These are phyloP conservation scores for Cosmorhoe ocellata DNA, from an alignment of 2,888 invertebrate genomes.

Conservation along the genomic window DNA sequence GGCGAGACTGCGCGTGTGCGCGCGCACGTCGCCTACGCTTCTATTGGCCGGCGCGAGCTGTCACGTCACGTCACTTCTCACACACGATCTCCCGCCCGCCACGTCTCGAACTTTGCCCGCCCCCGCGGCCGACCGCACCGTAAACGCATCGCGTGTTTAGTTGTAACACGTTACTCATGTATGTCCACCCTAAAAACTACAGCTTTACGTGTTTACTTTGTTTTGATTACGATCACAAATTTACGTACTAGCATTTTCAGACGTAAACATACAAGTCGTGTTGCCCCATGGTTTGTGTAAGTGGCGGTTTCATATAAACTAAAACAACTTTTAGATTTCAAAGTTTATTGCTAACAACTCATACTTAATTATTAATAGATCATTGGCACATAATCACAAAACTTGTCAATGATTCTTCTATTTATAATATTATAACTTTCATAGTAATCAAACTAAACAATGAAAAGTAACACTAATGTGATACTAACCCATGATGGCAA, in stretches of 20 bases:
- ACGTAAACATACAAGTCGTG: background rate
- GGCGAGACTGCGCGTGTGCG: conserved; percentile 74
- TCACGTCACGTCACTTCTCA: conserved; percentile 62
- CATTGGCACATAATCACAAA: conserved; percentile 84
- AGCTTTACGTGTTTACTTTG: conserved; percentile 61
- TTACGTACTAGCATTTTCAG: conserved; percentile 25
- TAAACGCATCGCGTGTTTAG: conserved; percentile 55
- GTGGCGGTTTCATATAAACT: background rate
- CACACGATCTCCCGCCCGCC: conserved; percentile 39
- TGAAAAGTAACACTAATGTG: no score
- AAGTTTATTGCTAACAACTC: conserved; percentile 47
- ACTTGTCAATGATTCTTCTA: conserved; percentile 73
- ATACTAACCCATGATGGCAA: no score
- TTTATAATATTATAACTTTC: conserved; percentile 22
- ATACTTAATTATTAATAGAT: conserved; percentile 71
- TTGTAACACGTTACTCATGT: conserved; percentile 56
- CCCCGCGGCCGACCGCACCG: conserved; percentile 42
- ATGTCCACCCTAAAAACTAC: conserved; percentile 61
- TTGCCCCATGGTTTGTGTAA: conserved; percentile 2
- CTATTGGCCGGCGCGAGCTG: conserved; percentile 54
- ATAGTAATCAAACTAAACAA: background rate
- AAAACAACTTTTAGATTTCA: conserved; percentile 29
- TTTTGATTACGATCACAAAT: conserved; percentile 62
- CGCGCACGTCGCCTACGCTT: conserved; percentile 54
- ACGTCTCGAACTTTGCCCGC: conserved; percentile 22